phyloP scores from a whole-genome alignment of 2,113 vertebrate species.

The Alectura lathami region DNA sequence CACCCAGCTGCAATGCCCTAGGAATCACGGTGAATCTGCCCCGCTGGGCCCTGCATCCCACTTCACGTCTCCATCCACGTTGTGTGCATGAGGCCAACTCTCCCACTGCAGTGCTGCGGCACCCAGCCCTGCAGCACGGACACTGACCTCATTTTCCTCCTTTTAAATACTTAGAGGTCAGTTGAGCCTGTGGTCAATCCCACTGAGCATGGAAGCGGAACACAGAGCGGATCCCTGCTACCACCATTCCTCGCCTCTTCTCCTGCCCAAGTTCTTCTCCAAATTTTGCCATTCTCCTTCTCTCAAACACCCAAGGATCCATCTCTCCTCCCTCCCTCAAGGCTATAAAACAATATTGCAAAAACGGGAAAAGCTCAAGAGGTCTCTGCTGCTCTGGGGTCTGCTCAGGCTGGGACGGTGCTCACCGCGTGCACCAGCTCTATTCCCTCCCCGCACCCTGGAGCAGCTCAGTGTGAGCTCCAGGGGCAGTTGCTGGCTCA shows the following conservation, averaged over 20 bases:
- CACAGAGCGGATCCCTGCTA: neutral
- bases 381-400: neutral
- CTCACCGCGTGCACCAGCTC: neutral
- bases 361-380: neutral
- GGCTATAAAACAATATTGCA: neutral
- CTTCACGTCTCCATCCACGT: neutral
- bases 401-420: accelerated
- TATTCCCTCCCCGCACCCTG: neutral
- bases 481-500: neutral
- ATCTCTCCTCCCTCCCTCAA: neutral
- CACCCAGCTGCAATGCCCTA: accelerated
- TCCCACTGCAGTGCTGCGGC: neutral
- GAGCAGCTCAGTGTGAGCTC: neutral
- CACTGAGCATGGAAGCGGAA: neutral
- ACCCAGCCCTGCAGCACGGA: conserved; percentile 35
- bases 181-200: conserved; percentile 1
- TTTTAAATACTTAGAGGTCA: conserved; percentile 47
- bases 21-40: neutral
- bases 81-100: accelerated
- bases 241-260: neutral
- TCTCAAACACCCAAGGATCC: neutral
- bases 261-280: neutral
- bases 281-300: neutral
- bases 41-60: neutral
- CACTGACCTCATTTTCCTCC: conserved; percentile 56